These are phyloP conservation scores for Lethrus apterus DNA, from an alignment of 1,140 invertebrate species.

Conservation along the genomic window DNA sequence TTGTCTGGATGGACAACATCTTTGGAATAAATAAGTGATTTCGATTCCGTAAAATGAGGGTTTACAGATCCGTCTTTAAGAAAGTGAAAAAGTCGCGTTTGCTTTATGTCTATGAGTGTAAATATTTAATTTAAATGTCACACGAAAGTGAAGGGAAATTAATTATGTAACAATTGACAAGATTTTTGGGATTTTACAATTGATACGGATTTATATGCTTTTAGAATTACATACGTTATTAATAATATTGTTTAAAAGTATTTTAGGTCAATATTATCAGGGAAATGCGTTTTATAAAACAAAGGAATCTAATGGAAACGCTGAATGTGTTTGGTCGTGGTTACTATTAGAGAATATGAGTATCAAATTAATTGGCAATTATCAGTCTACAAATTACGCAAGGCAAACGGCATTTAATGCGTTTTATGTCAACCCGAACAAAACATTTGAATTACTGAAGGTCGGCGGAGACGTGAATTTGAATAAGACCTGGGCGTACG, in stretches of 20 bases:
- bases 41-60: no score
- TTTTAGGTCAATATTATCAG: constrained; percentile 1
- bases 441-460: constrained; percentile 42
- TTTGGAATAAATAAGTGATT: no score
- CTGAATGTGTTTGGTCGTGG: constrained; percentile 32
- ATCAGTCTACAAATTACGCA: constrained; percentile 31
- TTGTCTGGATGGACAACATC: no score
- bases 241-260: constrained; percentile 7
- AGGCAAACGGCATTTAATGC: constrained; percentile 32
- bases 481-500: constrained; percentile 45
- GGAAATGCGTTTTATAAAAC: constrained; percentile 15
- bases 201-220: no score
- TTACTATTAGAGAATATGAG: constrained; percentile 42
- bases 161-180: constrained; percentile 15
- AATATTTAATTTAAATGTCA: no score
- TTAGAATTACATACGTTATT: constrained; percentile 15
- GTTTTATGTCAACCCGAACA: constrained; percentile 47
- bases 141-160: no score
- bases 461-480: constrained; percentile 48
- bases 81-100: no score
- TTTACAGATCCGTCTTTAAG: no score
- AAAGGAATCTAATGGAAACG: constrained; percentile 25
- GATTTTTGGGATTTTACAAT: no score
- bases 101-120: no score
- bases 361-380: constrained; percentile 38